These are phyloP conservation scores for Archaeoteleia sp. DNA, from an alignment of 2,888 invertebrate genomes.

Conservation along the genomic window DNA sequence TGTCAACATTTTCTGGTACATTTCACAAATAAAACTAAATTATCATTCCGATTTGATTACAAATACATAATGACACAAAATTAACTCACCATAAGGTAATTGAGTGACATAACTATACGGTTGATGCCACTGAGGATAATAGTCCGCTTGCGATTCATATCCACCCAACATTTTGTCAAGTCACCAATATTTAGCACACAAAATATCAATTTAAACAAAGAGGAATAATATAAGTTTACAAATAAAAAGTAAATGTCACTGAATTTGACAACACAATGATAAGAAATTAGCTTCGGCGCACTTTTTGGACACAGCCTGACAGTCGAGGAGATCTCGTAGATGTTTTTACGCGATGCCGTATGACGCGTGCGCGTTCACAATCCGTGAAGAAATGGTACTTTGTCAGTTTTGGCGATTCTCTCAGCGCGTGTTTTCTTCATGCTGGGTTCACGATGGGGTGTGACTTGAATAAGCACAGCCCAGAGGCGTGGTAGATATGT, in stretches of 20 bases:
- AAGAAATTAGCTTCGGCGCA: neutral
- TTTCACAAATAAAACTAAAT: too few relatives aligned
- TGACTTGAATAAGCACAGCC: constrained; percentile 42
- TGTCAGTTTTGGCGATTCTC: constrained; percentile 22
- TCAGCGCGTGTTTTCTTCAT: constrained; percentile 12
- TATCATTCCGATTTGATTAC: too few relatives aligned
- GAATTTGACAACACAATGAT: neutral
- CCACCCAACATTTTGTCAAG: constrained; percentile 66
- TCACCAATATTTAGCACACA: neutral
- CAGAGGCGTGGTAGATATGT: constrained; percentile 49
- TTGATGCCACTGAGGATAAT: constrained; percentile 74
- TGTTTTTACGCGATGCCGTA: constrained; percentile 21
- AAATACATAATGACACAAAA: too few relatives aligned
- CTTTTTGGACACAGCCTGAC: constrained; percentile 7
- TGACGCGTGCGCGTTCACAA: constrained; percentile 57
- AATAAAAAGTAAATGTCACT: too few relatives aligned
- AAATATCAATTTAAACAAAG: too few relatives aligned
- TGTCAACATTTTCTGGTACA: too few relatives aligned
- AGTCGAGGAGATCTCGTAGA: constrained; percentile 11
- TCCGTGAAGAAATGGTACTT: constrained; percentile 51
- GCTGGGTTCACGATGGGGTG: constrained; percentile 37
- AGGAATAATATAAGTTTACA: too few relatives aligned
- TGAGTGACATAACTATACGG: constrained; percentile 73
- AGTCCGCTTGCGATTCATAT: constrained; percentile 71
- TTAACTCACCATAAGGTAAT: constrained; percentile 69